Conservation (phyloP, 2,113 vertebrate species). For the Herpetotheres cachinnans region DNA sequence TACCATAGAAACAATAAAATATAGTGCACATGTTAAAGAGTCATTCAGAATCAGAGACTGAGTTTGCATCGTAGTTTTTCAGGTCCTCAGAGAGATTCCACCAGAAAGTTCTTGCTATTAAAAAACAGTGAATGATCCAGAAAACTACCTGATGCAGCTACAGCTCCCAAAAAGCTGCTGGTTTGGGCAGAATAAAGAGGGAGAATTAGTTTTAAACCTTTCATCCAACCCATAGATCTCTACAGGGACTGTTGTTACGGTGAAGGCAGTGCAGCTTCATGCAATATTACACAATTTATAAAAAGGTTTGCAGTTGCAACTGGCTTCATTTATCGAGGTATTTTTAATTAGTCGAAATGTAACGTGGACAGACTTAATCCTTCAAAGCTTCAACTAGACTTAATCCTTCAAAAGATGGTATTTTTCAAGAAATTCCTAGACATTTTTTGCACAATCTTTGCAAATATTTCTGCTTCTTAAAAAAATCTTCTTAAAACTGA, state of each 20-base stretch:
- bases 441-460: neutral
- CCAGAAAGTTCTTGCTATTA: neutral
- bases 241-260: neutral
- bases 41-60: neutral
- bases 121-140: neutral
- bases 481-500: neutral
- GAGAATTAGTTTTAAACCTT: neutral
- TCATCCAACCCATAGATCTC: neutral
- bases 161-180: neutral
- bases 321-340: neutral
- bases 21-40: neutral
- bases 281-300: neutral
- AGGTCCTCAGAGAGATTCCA: neutral
- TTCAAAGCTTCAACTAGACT: neutral
- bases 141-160: neutral
- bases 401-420: neutral
- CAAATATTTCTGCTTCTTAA: neutral
- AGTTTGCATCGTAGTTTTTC: neutral
- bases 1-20: neutral
- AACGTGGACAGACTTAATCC: neutral
- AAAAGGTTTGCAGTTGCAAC: neutral
- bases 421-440: neutral
- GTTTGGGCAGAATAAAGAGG: neutral
- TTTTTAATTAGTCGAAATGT: neutral
- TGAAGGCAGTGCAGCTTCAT: neutral